Evolutionary conservation across 2,113 vertebrate genomes (phyloP).

Genomic region (Parotia lawesii): DNA sequence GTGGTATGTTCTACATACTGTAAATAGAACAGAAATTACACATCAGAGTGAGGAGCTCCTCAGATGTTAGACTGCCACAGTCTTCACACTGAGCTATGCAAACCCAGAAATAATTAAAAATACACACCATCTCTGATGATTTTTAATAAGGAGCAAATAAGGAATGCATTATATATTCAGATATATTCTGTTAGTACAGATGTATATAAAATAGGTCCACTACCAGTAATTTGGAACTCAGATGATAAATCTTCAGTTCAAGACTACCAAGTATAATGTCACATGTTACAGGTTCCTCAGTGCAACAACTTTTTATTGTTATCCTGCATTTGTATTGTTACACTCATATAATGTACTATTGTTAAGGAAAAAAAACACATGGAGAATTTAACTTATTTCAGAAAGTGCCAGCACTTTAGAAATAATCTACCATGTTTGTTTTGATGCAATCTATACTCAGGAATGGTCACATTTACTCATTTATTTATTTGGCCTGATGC

Average conservation of each 20-base stretch:
- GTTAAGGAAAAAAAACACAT: background rate
- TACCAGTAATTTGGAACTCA: background rate
- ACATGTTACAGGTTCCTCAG: background rate
- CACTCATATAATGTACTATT: background rate
- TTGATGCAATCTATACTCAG: background rate
- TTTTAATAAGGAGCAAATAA: background rate
- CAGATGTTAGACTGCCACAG: background rate
- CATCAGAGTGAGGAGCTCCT: background rate
- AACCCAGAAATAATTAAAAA: background rate
- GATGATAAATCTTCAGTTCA: background rate
- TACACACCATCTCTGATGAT: background rate
- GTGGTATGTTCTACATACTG: background rate
- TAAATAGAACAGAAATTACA: background rate
- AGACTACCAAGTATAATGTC: background rate
- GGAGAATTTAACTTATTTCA: background rate
- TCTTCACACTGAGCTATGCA: background rate
- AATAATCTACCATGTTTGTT: background rate
- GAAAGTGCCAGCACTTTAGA: background rate
- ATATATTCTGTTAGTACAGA: background rate
- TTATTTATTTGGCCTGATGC: background rate
- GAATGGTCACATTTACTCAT: background rate
- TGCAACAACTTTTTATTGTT: background rate
- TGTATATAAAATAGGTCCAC: background rate
- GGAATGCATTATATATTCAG: background rate
- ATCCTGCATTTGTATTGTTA: background rate